Percentiles rank a stretch among this genome's conserved stretches.
Conservation (phyloP, 1,140 invertebrate species). For the Pantala flavescens region DNA sequence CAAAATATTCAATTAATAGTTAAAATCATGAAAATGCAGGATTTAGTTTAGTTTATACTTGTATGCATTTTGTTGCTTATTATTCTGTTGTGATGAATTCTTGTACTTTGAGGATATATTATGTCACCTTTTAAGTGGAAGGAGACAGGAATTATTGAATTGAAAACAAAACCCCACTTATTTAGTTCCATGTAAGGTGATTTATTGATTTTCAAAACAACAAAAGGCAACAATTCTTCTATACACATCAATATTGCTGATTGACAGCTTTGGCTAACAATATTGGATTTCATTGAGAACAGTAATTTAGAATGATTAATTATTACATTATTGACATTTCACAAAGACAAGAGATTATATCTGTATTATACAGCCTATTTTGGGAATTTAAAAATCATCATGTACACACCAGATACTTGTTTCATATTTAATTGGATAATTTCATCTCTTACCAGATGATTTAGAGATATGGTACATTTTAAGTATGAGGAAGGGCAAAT, state of each 20-base stretch:
- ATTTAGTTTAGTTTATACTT: too few species aligned
- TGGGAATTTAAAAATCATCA: not conserved
- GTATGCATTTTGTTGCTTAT: too few species aligned
- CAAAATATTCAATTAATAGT: too few species aligned
- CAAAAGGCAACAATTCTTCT: not conserved
- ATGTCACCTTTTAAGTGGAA: not conserved
- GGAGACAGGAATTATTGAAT: not conserved
- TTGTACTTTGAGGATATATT: too few species aligned
- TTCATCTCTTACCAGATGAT: constrained; percentile 4
- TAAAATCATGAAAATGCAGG: too few species aligned
- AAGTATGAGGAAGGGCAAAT: not conserved
- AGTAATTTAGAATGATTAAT: not conserved
- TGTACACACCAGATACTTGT: not conserved
- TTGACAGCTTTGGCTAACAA: not conserved
- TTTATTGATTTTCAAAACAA: constrained; percentile 5
- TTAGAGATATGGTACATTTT: not conserved
- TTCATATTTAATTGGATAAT: not conserved
- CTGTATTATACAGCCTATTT: not conserved
- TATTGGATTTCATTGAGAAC: not conserved
- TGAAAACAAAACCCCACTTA: constrained; percentile 9
- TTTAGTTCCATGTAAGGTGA: not conserved
- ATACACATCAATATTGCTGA: not conserved
- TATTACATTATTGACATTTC: not conserved
- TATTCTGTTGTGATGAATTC: too few species aligned
- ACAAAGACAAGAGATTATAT: not conserved